Evolutionary conservation across 1,140 invertebrate species (phyloP).

Genomic region (Mya arenaria): DNA sequence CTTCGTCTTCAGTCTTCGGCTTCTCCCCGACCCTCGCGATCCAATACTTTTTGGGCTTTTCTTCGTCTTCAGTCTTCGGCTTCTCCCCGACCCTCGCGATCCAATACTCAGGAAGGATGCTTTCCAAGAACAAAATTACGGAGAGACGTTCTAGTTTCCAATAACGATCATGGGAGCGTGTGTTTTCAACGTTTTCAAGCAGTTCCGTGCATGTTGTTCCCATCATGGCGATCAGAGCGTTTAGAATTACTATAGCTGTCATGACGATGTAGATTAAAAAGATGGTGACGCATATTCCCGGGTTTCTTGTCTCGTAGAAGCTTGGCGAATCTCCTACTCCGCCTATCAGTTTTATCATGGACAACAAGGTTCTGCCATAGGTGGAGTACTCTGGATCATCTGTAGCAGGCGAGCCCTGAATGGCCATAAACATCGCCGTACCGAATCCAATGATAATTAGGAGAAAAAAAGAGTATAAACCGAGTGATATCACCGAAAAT

Average conservation of each 20-base stretch:
- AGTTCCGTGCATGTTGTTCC: constrained; percentile 69
- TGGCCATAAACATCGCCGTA: constrained; percentile 63
- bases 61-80: too few species aligned
- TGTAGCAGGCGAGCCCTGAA: background rate
- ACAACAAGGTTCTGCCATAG: constrained; percentile 55
- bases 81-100: constrained; percentile 48
- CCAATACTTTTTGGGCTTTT: too few species aligned
- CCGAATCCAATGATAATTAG: constrained; percentile 67
- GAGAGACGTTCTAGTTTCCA: constrained; percentile 59
- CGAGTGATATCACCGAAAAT: constrained; percentile 61
- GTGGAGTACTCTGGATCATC: constrained; percentile 47
- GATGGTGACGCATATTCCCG: constrained; percentile 58
- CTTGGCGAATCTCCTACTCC: constrained; percentile 63
- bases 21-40: too few species aligned
- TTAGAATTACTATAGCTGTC: constrained; percentile 70
- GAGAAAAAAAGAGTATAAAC: constrained; percentile 58
- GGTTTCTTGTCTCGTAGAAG: constrained; percentile 57
- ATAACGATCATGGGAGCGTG: constrained; percentile 56
- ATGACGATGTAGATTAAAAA: constrained; percentile 64
- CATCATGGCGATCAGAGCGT: constrained; percentile 74
- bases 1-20: too few species aligned
- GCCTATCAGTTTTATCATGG: constrained; percentile 70
- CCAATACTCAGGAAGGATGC: constrained; percentile 46
- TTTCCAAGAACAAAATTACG: constrained; percentile 68
- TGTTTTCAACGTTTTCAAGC: constrained; percentile 49